A percentile compares a stretch with the other conserved stretches of the same genome.
These are phyloP conservation scores for Hydraecia micacea DNA, from an alignment of 2,888 invertebrate genomes.

Conservation along the genomic window DNA sequence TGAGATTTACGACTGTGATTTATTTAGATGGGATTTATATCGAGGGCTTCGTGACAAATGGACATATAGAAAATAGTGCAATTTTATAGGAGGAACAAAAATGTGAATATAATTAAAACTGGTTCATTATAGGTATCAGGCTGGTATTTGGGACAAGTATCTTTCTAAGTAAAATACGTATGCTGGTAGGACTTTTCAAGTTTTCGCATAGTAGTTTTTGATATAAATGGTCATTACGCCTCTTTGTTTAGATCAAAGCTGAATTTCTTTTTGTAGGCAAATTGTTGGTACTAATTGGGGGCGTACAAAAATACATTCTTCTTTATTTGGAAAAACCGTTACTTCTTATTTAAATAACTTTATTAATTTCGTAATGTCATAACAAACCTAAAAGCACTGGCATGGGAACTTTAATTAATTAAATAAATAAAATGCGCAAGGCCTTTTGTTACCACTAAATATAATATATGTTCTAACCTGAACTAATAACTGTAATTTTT, in stretches of 20 bases:
- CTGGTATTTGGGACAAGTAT: neutral
- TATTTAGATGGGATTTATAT: slow-evolving; percentile 4
- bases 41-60: neutral
- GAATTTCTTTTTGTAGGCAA: too few relatives aligned
- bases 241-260: neutral
- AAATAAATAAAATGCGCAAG: neutral
- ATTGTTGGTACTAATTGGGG: neutral
- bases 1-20: slow-evolving; percentile 5
- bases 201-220: neutral
- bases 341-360: neutral
- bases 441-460: neutral
- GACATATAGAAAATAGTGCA: neutral
- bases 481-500: too few relatives aligned
- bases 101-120: neutral
- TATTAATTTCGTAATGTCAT: neutral
- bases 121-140: neutral
- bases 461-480: neutral
- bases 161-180: neutral
- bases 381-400: neutral
- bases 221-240: neutral
- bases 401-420: too few relatives aligned
- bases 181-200: neutral
- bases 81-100: neutral
- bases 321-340: neutral
- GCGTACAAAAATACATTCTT: neutral